Base-by-base conservation (phyloP, 2,113 vertebrate genomes). In the Archilochus colubris region DNA sequence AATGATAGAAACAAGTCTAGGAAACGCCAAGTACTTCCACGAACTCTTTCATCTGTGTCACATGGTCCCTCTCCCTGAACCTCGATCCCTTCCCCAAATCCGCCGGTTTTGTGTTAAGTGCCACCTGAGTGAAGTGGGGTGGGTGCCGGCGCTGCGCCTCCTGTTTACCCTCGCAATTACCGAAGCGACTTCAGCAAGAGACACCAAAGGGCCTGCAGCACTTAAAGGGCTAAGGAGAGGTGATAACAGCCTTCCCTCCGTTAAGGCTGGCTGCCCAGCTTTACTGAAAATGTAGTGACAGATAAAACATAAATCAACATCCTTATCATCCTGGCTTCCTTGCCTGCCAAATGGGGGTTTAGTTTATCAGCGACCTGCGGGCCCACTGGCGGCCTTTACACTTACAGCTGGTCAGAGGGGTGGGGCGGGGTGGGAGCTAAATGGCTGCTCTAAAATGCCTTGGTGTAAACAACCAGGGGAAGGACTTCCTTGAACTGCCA, bases 251-350 rank as follows among this genome's bases (percentile, higher is more conserved):
- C 70, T 58, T 36, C 5, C 77, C 91, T 97, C 89, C 66, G 95
- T 98, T 98, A 93, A 96, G 96, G 96, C 97, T 97, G 95, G 67
- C 97, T 98, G 97, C 97, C 95, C 91, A 79, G 84, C 96, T 97
- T 97, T 97, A 97, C 97, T 98, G 98, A 97, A 98, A 97, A 97
- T 94, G 89, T 97, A 98, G 96, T 97, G 98, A 98, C 98, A 98
- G 98, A 98, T 98, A 98, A 98, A 98, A 96, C 97, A 98, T 98
- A 98, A 98, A 98, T 98, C 98, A 98, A 97, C 94, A 94, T 89
- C 90, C 97, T 98, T 98, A 98, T 98, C 98, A 25, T 90, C 77
- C 95, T 51, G 24, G 96, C 97, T 98, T 98, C 97, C 97, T 97
- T 98, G 98, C 97, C 97, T 97, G 98, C 97, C 98, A 98, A 98